Evolutionary conservation across 2,797 vertebrate species (phyloP).

Genomic region (Podarcis siculus): DNA sequence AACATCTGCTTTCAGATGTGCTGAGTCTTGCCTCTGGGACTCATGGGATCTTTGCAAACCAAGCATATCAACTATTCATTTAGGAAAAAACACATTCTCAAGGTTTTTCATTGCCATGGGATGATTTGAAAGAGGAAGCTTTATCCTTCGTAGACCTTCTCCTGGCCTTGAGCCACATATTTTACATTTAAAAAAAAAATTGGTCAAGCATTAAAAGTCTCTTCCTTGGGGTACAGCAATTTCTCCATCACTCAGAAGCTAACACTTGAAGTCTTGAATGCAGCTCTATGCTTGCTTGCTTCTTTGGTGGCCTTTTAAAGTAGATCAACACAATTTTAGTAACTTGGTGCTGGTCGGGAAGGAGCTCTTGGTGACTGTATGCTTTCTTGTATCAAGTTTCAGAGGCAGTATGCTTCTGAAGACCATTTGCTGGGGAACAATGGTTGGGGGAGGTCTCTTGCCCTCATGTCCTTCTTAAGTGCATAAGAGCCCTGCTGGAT

Average conservation of each 20-base stretch:
- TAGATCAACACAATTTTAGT: background rate
- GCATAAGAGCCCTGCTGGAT: no score
- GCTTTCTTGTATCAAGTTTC: no score
- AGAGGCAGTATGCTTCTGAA: no score
- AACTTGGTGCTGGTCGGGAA: background rate
- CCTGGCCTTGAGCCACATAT: constrained; percentile 60
- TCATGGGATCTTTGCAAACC: constrained; percentile 73
- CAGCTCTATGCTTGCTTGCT: background rate
- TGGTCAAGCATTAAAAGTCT: constrained; percentile 62
- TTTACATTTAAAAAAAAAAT: constrained; percentile 61
- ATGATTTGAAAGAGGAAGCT: constrained; percentile 66
- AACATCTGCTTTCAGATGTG: constrained; percentile 70
- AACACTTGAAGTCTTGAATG: constrained; percentile 30
- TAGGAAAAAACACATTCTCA: constrained; percentile 65
- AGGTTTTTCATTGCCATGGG: constrained; percentile 65
- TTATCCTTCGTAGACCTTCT: constrained; percentile 54
- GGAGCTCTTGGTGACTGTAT: background rate
- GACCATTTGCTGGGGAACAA: no score
- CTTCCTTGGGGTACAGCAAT: constrained; percentile 58
- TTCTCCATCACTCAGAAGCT: constrained; percentile 46
- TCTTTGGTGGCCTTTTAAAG: background rate
- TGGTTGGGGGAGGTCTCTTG: no score
- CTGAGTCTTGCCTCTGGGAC: constrained; percentile 66
- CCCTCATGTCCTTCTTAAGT: no score
- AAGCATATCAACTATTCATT: constrained; percentile 69